Conservation (phyloP, 2,888 invertebrate species). For the Strigamia maritima region DNA sequence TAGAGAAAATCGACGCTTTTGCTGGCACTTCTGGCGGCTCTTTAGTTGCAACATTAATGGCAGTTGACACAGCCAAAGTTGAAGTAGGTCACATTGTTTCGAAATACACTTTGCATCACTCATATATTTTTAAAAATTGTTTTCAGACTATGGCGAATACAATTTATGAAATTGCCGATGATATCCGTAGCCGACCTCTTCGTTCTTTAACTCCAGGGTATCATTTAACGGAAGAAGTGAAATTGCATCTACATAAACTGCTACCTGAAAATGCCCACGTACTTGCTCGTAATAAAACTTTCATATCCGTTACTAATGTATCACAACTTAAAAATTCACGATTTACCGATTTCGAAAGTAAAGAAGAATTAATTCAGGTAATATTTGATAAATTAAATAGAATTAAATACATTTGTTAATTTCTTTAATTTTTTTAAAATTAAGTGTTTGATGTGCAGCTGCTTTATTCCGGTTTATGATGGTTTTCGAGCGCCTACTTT, state of each 20-base stretch:
- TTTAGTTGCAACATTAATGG: slow-evolving; percentile 37
- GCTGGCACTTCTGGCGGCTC: slow-evolving; percentile 37
- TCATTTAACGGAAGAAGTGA: not conserved
- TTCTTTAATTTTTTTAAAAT: not conserved
- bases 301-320: slow-evolving; percentile 6
- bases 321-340: not conserved
- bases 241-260: not conserved
- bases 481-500: slow-evolving; percentile 9
- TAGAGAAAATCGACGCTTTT: slow-evolving; percentile 7
- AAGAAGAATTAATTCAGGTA: slow-evolving; percentile 37
- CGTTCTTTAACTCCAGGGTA: slow-evolving; percentile 27
- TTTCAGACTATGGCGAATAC: not conserved
- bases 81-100: not conserved
- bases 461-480: slow-evolving; percentile 34
- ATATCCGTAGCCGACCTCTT: not conserved
- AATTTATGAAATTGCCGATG: not conserved
- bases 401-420: not conserved
- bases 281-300: not conserved
- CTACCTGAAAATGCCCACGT: slow-evolving; percentile 24
- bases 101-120: not conserved
- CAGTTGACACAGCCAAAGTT: not conserved
- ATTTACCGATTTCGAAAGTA: slow-evolving; percentile 15
- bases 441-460: slow-evolving; percentile 35
- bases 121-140: too few relatives aligned
- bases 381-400: not conserved